Conservation (phyloP, 2,888 invertebrate species). For the Cacoxenus indagator region DNA sequence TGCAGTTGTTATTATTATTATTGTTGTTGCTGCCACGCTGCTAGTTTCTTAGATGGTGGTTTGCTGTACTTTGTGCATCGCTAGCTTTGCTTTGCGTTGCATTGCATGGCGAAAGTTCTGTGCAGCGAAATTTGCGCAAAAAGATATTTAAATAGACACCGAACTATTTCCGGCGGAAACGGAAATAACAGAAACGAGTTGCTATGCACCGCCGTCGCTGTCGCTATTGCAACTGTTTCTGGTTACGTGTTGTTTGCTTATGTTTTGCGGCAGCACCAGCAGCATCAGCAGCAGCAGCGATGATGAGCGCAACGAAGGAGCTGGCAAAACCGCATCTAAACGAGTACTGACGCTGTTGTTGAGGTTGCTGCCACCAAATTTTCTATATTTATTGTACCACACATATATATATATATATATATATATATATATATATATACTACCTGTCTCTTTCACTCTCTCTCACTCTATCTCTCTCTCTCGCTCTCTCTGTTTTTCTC, state of each 20-base stretch:
- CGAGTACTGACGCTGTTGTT: background rate
- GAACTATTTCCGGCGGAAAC: constrained; percentile 16
- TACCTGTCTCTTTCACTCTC: too few relatives aligned
- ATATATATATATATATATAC: too few relatives aligned
- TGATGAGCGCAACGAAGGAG: background rate
- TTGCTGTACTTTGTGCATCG: too few relatives aligned
- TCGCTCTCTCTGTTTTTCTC: background rate
- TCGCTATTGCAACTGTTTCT: background rate
- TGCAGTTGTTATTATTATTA: constrained; percentile 25
- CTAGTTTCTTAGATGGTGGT: background rate
- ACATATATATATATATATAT: too few relatives aligned
- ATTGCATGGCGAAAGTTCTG: too few relatives aligned
- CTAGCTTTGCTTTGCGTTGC: too few relatives aligned
- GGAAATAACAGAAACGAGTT: constrained; percentile 13
- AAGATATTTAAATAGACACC: constrained; percentile 17
- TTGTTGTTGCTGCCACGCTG: constrained; percentile 1
- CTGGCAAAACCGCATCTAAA: background rate
- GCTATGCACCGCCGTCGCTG: background rate
- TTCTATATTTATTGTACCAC: too few relatives aligned
- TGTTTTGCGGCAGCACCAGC: background rate
- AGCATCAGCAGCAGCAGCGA: background rate
- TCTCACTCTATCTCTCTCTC: too few relatives aligned
- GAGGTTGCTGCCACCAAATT: too few relatives aligned
- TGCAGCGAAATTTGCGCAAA: constrained; percentile 2
- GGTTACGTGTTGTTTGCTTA: constrained; percentile 5